Evolutionary conservation across 2,113 vertebrate species (phyloP).

Genomic region (Spea multiplicata): DNA sequence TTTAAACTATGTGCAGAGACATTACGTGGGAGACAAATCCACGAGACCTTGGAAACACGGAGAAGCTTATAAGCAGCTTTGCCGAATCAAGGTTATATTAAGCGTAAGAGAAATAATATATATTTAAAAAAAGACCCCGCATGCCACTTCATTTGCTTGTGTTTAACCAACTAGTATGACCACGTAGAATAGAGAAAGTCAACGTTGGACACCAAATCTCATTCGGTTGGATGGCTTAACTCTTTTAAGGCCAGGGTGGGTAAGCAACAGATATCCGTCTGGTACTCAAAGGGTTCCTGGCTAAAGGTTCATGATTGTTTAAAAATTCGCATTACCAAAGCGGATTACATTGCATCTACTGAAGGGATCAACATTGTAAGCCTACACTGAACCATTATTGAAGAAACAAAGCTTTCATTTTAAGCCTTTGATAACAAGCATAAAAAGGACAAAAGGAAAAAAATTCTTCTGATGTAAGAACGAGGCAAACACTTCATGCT

Average conservation of each 20-base stretch:
- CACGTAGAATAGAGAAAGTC: constrained; percentile 68
- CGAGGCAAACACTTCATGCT: constrained; percentile 74
- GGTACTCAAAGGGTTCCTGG: constrained; percentile 4
- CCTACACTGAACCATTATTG: constrained; percentile 78
- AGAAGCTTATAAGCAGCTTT: constrained; percentile 31
- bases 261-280: too few species aligned
- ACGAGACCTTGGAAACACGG: constrained; percentile 11
- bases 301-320: constrained; percentile 73
- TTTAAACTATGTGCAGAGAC: background rate
- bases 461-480: constrained; percentile 83
- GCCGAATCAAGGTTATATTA: constrained; percentile 16
- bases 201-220: constrained; percentile 55
- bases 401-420: constrained; percentile 87
- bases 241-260: too few species aligned
- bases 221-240: constrained; percentile 46
- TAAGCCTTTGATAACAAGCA: constrained; percentile 81
- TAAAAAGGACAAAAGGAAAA: constrained; percentile 78
- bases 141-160: constrained; percentile 59
- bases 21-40: constrained; percentile 9
- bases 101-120: constrained; percentile 55
- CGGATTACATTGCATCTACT: constrained; percentile 84
- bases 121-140: constrained; percentile 57
- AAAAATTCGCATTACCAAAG: constrained; percentile 85
- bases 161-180: constrained; percentile 57
- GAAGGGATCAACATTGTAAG: constrained; percentile 81